Conservation (phyloP, 1,140 invertebrate genomes). For the Pachyrhynchus sulphureomaculatus region DNA sequence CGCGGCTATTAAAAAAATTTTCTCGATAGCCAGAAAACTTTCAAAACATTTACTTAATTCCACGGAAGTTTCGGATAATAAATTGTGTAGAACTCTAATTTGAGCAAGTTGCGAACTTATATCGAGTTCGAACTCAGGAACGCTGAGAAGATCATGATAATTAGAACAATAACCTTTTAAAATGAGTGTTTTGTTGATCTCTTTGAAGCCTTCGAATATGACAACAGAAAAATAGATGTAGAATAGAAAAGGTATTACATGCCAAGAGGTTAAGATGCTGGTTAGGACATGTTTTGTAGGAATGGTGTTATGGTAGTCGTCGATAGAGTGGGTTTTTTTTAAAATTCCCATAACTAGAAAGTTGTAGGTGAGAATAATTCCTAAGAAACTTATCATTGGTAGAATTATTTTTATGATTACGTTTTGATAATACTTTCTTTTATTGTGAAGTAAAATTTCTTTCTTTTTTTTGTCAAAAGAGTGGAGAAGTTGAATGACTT, state of each 20-base stretch:
- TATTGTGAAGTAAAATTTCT: background rate
- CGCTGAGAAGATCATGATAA: background rate
- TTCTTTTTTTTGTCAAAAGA: background rate
- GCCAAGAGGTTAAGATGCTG: background rate
- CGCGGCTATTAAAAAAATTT: constrained; percentile 1
- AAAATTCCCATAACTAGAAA: too few species aligned
- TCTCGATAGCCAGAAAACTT: constrained; percentile 12
- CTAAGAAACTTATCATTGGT: background rate
- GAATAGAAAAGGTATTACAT: background rate
- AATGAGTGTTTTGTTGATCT: background rate
- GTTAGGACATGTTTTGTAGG: too few species aligned
- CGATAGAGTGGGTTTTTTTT: too few species aligned
- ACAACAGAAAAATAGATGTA: background rate
- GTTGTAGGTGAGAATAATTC: background rate
- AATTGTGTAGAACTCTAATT: constrained; percentile 5
- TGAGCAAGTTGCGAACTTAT: background rate
- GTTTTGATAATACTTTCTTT: background rate
- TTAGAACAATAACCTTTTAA: background rate
- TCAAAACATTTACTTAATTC: constrained; percentile 17
- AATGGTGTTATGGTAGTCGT: too few species aligned
- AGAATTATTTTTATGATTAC: background rate
- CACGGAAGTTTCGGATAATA: constrained; percentile 1
- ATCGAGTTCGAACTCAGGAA: background rate
- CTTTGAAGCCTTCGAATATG: background rate
- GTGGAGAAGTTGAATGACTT: constrained; percentile 4